Percentiles rank a stretch among this genome's conserved stretches.
These are phyloP conservation scores for Drosophila ironensis DNA, from an alignment of 1,140 invertebrate genomes.

Conservation along the genomic window DNA sequence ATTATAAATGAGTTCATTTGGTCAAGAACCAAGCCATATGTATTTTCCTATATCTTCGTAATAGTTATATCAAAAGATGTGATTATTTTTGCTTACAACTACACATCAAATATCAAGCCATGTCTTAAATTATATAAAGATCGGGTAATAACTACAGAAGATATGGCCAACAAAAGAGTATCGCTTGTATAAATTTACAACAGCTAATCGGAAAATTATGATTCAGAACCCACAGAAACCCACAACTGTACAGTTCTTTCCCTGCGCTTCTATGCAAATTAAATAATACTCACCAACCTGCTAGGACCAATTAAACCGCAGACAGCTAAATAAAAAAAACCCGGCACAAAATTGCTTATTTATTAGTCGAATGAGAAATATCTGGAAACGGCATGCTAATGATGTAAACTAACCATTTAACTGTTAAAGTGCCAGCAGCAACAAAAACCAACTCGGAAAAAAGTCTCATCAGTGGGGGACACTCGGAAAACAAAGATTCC, in stretches of 20 bases:
- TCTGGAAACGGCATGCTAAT: conserved; percentile 63
- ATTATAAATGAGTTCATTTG: too few species aligned
- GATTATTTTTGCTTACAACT: too few species aligned
- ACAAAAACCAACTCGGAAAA: conserved; percentile 26
- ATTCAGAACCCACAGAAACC: neutral
- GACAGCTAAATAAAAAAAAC: conserved; percentile 10
- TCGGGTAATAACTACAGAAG: too few species aligned
- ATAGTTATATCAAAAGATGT: too few species aligned
- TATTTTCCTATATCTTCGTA: too few species aligned
- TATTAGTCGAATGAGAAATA: conserved; percentile 55
- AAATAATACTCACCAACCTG: conserved; percentile 41
- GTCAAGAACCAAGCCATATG: too few species aligned
- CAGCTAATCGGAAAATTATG: too few species aligned
- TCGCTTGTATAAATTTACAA: neutral
- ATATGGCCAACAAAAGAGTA: too few species aligned
- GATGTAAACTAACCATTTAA: conserved; percentile 79
- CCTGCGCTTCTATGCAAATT: conserved; percentile 45
- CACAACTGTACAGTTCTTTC: neutral
- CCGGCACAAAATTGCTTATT: conserved; percentile 60
- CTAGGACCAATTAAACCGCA: conserved; percentile 52
- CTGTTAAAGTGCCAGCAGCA: conserved; percentile 69
- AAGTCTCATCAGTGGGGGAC: conserved; percentile 30
- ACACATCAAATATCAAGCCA: too few species aligned
- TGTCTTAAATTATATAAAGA: too few species aligned
- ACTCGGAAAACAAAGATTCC: neutral